Evolutionary conservation across 2,113 vertebrate species (phyloP), one percentile per base, ranked within the genome.

Genomic region (Gila orcuttii): DNA sequence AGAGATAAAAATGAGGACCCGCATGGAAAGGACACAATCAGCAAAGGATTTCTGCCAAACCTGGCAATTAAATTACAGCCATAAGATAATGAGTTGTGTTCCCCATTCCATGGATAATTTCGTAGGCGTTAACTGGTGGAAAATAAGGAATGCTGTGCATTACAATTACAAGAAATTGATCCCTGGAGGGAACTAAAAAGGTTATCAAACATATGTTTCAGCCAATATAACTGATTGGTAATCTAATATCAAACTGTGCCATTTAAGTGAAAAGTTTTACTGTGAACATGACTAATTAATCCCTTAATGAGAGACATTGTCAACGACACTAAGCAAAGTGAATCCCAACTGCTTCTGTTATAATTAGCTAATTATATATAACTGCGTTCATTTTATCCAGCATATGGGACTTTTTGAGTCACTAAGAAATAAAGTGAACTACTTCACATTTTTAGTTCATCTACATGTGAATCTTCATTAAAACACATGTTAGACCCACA

Each of bases 1-100:
- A 42, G 42, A 42, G 42, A 42, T 3, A 9, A 31, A 79, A 66
- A 31, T 12, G 55, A 79, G 11, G 12, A 79, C 5, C 31, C 6
- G 28, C 28, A 9, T 39, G 55, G 12, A 62, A 42, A 62, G 57
- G 77, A 62, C 33, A 12, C 21, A 42, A 42, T 42, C 21, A 62
- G 31, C 47, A 52, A 47, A 47, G n/a, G 59, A 66, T 80, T 47
- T 47, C 33, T 64, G 79, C 59, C 59, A 64, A 64, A 47, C 23
- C 42, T 50, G 10, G 73, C 55, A 79, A 79, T 79, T 79, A 45
- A 39, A 79, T 62, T 28, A 62, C 59, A 81, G 39, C 64, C 59
- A 47, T 64, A 62, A 80, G 60, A 80, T 64, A 64, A 47, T 66
- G 59, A 64, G 78, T 11, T 42, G 12, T 2, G 9, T n/a, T 78